Conservation (phyloP, 2,113 vertebrate genomes). For the Pogona vitticeps region DNA sequence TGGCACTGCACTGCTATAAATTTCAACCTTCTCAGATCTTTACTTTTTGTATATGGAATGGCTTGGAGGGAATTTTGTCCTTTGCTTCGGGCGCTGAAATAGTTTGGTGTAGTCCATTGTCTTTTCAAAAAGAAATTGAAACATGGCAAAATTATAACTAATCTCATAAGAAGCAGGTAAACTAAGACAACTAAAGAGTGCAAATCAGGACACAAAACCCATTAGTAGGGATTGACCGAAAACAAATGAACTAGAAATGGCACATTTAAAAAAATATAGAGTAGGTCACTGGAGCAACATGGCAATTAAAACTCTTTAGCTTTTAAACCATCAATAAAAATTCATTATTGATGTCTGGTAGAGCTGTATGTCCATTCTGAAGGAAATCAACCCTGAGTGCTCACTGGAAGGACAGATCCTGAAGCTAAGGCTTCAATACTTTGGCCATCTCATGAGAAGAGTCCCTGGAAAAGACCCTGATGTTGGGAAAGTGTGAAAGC, state of each 20-base stretch:
- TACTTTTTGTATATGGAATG: too few species aligned
- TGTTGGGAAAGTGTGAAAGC: too few species aligned
- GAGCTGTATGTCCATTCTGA: background rate
- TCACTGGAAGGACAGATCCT: too few species aligned
- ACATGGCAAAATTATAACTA: background rate
- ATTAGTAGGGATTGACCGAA: background rate
- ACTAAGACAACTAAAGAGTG: background rate
- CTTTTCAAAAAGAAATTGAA: too few species aligned
- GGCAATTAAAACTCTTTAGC: background rate
- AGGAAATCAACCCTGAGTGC: accelerated
- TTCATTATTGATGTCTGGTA: background rate
- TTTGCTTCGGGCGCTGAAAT: too few species aligned
- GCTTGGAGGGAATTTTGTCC: too few species aligned
- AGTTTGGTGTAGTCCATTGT: too few species aligned
- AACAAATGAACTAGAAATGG: conserved; percentile 28
- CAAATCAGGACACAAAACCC: background rate
- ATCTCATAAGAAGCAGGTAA: conserved; percentile 3
- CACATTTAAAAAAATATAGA: background rate
- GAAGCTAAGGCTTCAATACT: too few species aligned
- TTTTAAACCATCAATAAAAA: conserved; percentile 23
- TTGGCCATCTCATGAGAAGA: too few species aligned
- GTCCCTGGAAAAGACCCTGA: too few species aligned
- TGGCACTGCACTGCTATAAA: too few species aligned
- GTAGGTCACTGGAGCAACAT: conserved; percentile 11
- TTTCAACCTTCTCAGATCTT: too few species aligned